Evolutionary conservation across 2,113 vertebrate species (phyloP).

Genomic region (Labrus mixtus): DNA sequence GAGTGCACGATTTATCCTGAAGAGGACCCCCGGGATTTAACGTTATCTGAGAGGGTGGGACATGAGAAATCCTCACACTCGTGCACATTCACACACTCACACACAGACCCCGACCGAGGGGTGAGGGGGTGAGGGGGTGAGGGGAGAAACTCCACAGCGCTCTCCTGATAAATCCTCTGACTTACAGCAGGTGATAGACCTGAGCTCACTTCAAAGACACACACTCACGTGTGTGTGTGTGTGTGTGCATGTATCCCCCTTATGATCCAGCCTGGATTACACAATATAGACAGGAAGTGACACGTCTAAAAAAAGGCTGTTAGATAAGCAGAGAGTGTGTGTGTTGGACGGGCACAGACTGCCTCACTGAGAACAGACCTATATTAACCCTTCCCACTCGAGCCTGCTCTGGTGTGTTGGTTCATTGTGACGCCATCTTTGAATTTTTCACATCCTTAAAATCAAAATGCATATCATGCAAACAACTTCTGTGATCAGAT

Average conservation of each 20-base stretch:
- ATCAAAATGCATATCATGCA: too few relatives aligned
- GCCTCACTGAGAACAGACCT: conserved; percentile 46
- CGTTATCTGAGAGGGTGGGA: not conserved
- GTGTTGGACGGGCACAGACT: conserved; percentile 59
- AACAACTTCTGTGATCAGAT: too few relatives aligned
- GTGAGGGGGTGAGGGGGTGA: not conserved
- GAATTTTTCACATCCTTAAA: too few relatives aligned
- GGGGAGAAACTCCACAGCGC: conserved; percentile 12
- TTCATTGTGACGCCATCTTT: too few relatives aligned
- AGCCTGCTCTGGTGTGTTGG: too few relatives aligned
- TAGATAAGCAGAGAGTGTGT: conserved; percentile 52
- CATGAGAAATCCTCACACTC: conserved; percentile 11
- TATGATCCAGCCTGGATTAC: conserved; percentile 51
- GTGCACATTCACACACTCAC: not conserved
- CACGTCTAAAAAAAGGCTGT: conserved; percentile 75
- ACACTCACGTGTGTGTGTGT: not conserved
- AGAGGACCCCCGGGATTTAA: conserved; percentile 1
- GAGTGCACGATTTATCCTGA: not conserved
- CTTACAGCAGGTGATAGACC: conserved; percentile 27
- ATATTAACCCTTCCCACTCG: not conserved
- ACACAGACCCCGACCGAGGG: conserved; percentile 18
- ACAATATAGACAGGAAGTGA: conserved; percentile 79
- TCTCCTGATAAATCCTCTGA: conserved; percentile 40
- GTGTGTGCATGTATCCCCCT: conserved; percentile 5
- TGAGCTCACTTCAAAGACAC: conserved; percentile 37